These are phyloP conservation scores for Arrhamphus sclerolepis DNA, from an alignment of 2,797 vertebrate species.

Conservation along the genomic window DNA sequence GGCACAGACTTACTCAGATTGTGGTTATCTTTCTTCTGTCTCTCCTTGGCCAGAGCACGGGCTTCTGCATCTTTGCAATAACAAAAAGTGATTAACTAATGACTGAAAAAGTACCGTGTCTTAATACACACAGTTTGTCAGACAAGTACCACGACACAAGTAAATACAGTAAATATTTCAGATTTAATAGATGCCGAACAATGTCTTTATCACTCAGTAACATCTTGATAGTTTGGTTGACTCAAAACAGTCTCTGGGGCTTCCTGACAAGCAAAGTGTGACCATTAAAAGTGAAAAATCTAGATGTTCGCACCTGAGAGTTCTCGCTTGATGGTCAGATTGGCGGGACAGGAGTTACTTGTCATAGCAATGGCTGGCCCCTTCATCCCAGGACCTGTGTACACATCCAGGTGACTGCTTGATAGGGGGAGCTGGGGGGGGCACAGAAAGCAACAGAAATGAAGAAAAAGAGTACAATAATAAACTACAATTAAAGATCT, in stretches of 20 bases:
- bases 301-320: conserved; percentile 83
- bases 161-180: conserved; percentile 3
- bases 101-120: conserved; percentile 8
- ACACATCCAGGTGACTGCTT: conserved; percentile 96
- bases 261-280: neutral
- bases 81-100: conserved; percentile 70
- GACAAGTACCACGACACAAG: neutral
- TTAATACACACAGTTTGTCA: neutral
- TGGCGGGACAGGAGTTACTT: conserved; percentile 97
- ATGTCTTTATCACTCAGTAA: neutral
- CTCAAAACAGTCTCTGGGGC: neutral
- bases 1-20: conserved; percentile 91
- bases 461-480: neutral
- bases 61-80: conserved; percentile 88
- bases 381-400: conserved; percentile 90
- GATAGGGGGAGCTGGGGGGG: conserved; percentile 90
- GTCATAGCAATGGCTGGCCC: conserved; percentile 91
- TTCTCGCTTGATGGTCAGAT: conserved; percentile 94
- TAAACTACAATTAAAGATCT: neutral
- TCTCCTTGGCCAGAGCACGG: conserved; percentile 93
- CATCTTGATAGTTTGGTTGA: neutral
- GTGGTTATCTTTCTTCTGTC: conserved; percentile 99
- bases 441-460: conserved; percentile 21
- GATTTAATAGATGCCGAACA: neutral
- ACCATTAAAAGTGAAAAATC: neutral